Conservation (phyloP, 1,140 invertebrate species). For the Drosophila grimshawi region DNA sequence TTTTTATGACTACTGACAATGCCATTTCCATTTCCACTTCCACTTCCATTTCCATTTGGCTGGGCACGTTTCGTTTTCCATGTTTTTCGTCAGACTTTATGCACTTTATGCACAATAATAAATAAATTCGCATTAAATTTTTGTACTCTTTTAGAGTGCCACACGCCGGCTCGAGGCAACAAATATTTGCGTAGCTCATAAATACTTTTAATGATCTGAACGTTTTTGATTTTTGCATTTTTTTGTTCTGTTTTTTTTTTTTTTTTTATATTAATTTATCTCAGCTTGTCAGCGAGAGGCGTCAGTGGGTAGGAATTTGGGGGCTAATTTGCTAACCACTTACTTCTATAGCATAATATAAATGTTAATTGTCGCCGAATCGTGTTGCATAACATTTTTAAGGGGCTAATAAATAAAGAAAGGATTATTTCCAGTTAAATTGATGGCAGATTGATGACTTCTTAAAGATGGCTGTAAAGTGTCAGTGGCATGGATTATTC, state of each 20-base stretch:
- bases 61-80: conserved; percentile 25
- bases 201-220: conserved; percentile 58
- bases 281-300: conserved; percentile 24
- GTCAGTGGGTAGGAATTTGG: background rate
- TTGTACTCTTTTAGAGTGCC: conserved; percentile 33
- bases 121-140: conserved; percentile 54
- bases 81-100: conserved; percentile 25
- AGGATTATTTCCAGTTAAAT: conserved; percentile 28
- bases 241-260: background rate
- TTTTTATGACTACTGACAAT: conserved; percentile 54
- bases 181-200: conserved; percentile 57
- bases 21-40: conserved; percentile 32
- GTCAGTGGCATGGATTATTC: background rate
- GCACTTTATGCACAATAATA: conserved; percentile 56
- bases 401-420: conserved; percentile 19
- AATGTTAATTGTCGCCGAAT: conserved; percentile 37
- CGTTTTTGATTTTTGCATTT: conserved; percentile 47
- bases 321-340: conserved; percentile 44
- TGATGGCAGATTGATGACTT: background rate
- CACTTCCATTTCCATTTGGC: conserved; percentile 27
- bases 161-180: background rate
- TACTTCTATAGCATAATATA: conserved; percentile 42
- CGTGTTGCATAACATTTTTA: conserved; percentile 3
- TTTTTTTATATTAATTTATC: conserved; percentile 42
- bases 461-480: conserved; percentile 2